A percentile compares a stretch with the other conserved stretches of the same genome.
These are phyloP conservation scores for Corydoras maculifer DNA, from an alignment of 2,113 vertebrate species.

Conservation along the genomic window DNA sequence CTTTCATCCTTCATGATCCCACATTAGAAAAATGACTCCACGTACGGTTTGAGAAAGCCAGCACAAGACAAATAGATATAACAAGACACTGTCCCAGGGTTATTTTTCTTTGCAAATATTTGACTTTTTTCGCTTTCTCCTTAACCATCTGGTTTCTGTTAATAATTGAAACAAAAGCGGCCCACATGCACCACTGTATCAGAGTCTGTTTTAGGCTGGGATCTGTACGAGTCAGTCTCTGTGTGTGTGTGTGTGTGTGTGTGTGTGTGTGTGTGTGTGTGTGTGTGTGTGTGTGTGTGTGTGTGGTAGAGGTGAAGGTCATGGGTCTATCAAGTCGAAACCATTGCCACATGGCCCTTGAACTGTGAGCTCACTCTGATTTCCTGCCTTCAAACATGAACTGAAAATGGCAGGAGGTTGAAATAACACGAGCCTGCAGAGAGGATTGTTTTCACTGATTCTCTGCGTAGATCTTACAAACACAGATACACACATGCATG, in stretches of 20 bases:
- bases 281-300: neutral
- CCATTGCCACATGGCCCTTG: constrained; percentile 65
- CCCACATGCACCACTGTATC: constrained; percentile 42
- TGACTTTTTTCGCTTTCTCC: constrained; percentile 60
- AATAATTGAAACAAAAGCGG: constrained; percentile 63
- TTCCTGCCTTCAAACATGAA: constrained; percentile 81
- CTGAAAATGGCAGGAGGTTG: constrained; percentile 67
- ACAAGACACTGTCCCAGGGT: constrained; percentile 69
- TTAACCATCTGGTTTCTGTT: constrained; percentile 76
- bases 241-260: constrained; percentile 2
- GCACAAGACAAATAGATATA: constrained; percentile 73
- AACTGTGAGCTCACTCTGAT: constrained; percentile 80
- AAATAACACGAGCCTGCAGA: constrained; percentile 71
- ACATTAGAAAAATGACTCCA: constrained; percentile 67
- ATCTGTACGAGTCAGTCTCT: neutral
- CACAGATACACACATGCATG: neutral
- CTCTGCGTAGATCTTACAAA: constrained; percentile 52
- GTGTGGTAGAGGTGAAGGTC: constrained; percentile 35
- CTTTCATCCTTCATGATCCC: constrained; percentile 55
- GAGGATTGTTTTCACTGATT: constrained; percentile 73
- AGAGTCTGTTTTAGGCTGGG: constrained; percentile 39
- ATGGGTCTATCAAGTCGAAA: constrained; percentile 56
- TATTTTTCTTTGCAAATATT: constrained; percentile 81
- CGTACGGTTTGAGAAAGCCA: constrained; percentile 57
- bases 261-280: constrained; percentile 9